Evolutionary conservation across 2,888 invertebrate genomes (phyloP), one percentile per base, ranked within the genome.

Genomic region (Cryptosula pallasiana): DNA sequence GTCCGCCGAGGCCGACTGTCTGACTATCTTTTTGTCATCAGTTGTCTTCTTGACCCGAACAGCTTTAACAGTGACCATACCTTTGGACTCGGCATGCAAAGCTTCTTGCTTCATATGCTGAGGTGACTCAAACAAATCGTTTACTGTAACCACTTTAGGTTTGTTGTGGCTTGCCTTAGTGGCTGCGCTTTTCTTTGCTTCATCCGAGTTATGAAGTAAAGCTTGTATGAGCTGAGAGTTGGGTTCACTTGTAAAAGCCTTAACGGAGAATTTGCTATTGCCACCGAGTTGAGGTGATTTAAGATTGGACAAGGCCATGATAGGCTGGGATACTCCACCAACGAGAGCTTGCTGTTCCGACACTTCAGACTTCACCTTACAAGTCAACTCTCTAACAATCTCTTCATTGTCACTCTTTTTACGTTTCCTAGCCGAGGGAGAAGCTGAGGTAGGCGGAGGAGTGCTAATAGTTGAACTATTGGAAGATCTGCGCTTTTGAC

Each of bases 351-450:
- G 63, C 5, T 63, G 63, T 25, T 63, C 63, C 5, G 63, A 9
- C 3, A 27, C 25, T 27, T 63, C 63, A 29, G 32, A 29, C 34
- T 63, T 63, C 9, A 63, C 63, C 5, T 27, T 20, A 2, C 29
- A 25, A 5, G 63, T 13, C 3, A 54, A 9, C 29, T 70, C 55
- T 25, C 35, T 5, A 29, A n/a, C 23, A 29, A 69, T 27, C 27
- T 32, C 32, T 23, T 54, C 45, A 70, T 54, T 36, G 35, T 69
- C 69, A 35, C 69, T 69, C 23, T 69, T 69, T 45, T 70, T 70
- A 2, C 70, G n/a, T 29, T 54, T 36, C 45, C 32, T 70, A 27
- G 5, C 45, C 16, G 25, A 5, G 29, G 27, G 36, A 20, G 45
- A 1, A 3, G 70, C 13, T n/a, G 13, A 3, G 29, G 45, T 29